Evolutionary conservation across 2,113 vertebrate species (phyloP).

Genomic region (Pachypanchax playfairii): DNA sequence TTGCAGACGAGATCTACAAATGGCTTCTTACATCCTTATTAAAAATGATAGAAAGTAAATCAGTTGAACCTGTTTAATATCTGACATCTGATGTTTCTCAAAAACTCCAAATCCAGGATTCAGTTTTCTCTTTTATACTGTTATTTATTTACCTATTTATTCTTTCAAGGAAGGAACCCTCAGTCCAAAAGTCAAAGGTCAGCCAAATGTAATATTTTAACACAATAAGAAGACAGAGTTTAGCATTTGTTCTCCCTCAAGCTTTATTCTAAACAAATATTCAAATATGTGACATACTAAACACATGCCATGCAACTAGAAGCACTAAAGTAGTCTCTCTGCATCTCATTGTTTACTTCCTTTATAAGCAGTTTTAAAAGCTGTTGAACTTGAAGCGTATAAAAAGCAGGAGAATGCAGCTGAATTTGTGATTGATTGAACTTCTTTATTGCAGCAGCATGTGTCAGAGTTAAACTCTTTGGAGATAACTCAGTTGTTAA

Average conservation of each 20-base stretch:
- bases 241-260: constrained; percentile 13
- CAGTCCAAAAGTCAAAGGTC: constrained; percentile 27
- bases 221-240: constrained; percentile 12
- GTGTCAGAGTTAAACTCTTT: constrained; percentile 69
- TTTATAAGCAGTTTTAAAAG: constrained; percentile 56
- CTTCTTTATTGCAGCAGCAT: constrained; percentile 54
- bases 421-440: constrained; percentile 62
- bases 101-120: constrained; percentile 12
- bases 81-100: constrained; percentile 3
- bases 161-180: constrained; percentile 20
- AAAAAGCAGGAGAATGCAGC: constrained; percentile 53
- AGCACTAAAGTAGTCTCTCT: constrained; percentile 23
- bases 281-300: constrained; percentile 33
- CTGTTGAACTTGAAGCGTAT: constrained; percentile 65
- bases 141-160: too few relatives aligned
- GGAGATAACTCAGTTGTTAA: constrained; percentile 45
- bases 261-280: constrained; percentile 34
- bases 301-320: constrained; percentile 36
- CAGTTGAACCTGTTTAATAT: constrained; percentile 8
- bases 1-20: constrained; percentile 4
- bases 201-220: constrained; percentile 17
- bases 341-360: constrained; percentile 32
- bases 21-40: constrained; percentile 7
- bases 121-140: neutral
- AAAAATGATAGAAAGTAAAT: constrained; percentile 1